Conservation (phyloP, 1,140 invertebrate species). For the Sipha flava region DNA sequence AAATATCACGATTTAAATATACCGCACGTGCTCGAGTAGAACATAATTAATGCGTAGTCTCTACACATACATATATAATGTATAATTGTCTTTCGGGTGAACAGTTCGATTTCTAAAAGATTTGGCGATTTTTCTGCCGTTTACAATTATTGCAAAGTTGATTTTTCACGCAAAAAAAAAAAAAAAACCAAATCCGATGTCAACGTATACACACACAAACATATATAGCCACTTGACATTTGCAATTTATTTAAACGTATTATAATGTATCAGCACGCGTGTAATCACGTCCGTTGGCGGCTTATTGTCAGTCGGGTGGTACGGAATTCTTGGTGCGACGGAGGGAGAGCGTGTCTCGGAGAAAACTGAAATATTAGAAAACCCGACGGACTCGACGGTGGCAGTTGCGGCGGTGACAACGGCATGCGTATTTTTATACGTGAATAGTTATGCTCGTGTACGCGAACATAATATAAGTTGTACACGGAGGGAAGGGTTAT, state of each 20-base stretch:
- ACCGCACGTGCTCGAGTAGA: too few species aligned
- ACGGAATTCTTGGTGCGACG: not conserved
- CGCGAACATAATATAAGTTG: too few species aligned
- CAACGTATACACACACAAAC: too few species aligned
- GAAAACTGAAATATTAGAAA: conserved; percentile 9
- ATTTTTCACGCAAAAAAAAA: not conserved
- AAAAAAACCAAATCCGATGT: too few species aligned
- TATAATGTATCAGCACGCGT: not conserved
- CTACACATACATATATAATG: too few species aligned
- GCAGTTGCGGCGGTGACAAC: not conserved
- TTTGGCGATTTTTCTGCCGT: not conserved
- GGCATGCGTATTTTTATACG: too few species aligned
- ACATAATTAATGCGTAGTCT: too few species aligned
- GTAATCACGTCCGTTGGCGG: not conserved
- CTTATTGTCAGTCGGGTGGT: not conserved
- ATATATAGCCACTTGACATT: too few species aligned
- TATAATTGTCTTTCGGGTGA: not conserved
- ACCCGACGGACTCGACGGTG: not conserved
- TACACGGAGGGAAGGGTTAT: not conserved
- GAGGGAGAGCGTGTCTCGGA: not conserved
- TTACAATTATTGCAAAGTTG: not conserved
- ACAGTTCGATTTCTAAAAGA: conserved; percentile 1
- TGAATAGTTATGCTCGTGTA: too few species aligned
- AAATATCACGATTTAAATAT: too few species aligned
- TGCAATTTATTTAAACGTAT: too few species aligned